A percentile compares a stretch with the other conserved stretches of the same genome.
phyloP scores from a whole-genome alignment of 2,113 vertebrate species.

The Oceanodroma tethys region DNA sequence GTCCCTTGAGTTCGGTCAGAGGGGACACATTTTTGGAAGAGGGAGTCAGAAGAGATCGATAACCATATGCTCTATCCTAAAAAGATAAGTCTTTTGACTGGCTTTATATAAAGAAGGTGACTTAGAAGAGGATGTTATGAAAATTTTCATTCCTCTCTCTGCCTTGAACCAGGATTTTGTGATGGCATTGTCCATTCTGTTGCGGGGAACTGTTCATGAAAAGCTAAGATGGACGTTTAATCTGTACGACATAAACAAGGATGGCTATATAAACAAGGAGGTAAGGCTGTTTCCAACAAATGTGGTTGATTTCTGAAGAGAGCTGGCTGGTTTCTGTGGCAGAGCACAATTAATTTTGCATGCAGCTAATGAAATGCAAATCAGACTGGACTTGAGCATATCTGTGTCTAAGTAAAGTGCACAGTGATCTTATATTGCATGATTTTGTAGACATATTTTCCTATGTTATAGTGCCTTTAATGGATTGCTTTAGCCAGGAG shows the following conservation, averaged over 20 bases:
- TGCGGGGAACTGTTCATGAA: conserved; percentile 90
- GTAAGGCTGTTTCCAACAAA: conserved; percentile 60
- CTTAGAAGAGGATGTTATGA: not conserved
- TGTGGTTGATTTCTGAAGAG: not conserved
- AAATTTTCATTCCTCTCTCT: not conserved
- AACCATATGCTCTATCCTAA: not conserved
- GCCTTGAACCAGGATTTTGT: conserved; percentile 88
- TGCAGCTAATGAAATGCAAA: not conserved
- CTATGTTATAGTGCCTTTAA: not conserved
- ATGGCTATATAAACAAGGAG: conserved; percentile 96
- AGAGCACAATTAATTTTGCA: not conserved
- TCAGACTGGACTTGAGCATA: not conserved
- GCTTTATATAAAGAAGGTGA: not conserved
- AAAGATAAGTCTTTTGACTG: not conserved
- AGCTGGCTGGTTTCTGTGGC: not conserved
- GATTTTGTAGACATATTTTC: not conserved
- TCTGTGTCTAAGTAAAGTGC: not conserved
- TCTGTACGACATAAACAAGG: conserved; percentile 95
- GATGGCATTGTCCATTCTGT: conserved; percentile 88
- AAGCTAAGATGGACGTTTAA: conserved; percentile 97
- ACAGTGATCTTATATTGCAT: not conserved
- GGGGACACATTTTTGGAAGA: not conserved
- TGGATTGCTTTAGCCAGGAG: not conserved
- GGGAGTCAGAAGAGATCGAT: not conserved
- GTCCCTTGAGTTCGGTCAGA: not conserved